phyloP scores from a whole-genome alignment of 1,140 invertebrate genomes.

The Trissolcus basalis region DNA sequence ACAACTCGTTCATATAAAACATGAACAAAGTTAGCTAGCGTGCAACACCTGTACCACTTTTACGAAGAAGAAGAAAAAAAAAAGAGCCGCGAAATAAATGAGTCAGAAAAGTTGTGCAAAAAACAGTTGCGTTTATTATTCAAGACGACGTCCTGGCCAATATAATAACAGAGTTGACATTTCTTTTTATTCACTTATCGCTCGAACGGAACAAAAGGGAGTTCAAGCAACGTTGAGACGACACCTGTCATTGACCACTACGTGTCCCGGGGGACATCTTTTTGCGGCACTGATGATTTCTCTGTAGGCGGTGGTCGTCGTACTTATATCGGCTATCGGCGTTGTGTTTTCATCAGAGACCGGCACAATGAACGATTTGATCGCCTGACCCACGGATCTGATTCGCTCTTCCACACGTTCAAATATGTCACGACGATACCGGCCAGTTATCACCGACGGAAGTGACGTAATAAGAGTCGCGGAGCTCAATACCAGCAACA shows the following conservation, averaged over 20 bases:
- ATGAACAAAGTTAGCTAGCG: no score
- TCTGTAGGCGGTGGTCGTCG: constrained; percentile 10
- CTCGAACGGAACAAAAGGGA: background rate
- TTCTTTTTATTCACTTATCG: background rate
- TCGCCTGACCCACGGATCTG: constrained; percentile 5
- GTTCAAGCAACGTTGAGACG: constrained; percentile 16
- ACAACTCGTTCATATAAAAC: background rate
- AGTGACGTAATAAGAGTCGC: constrained; percentile 1
- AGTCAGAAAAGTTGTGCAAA: background rate
- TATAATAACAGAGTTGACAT: background rate
- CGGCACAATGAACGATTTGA: constrained; percentile 16
- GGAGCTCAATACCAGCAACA: constrained; percentile 9
- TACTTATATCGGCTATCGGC: background rate
- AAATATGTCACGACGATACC: constrained; percentile 22
- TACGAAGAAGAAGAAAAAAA: no score
- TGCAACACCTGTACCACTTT: no score
- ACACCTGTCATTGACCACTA: constrained; percentile 30
- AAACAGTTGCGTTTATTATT: background rate
- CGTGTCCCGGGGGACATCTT: constrained; percentile 17
- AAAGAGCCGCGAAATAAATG: background rate
- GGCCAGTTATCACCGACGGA: background rate
- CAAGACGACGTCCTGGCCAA: background rate
- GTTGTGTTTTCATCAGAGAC: constrained; percentile 4
- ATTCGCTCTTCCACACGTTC: constrained; percentile 9
- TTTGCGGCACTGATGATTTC: constrained; percentile 19